A percentile compares a stretch with the other conserved stretches of the same genome.
Evolutionary conservation across 1,140 invertebrate genomes (phyloP).

Genomic region (Drosophila ogumai): DNA sequence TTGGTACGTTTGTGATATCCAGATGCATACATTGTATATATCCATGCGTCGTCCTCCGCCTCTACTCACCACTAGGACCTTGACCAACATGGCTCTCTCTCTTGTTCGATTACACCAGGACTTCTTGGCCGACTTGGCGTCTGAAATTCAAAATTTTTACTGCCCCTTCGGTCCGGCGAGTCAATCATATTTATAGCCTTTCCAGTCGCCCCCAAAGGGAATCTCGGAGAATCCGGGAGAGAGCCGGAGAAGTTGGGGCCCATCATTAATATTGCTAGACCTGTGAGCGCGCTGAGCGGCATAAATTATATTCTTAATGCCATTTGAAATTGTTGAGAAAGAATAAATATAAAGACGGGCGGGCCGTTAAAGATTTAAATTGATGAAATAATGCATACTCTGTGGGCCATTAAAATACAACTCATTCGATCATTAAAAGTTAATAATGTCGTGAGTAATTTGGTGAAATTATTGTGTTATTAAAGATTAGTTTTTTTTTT

Average conservation of each 20-base stretch:
- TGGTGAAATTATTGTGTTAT: background rate
- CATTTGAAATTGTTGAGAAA: conserved; percentile 65
- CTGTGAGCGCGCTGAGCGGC: conserved; percentile 57
- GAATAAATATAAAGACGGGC: conserved; percentile 46
- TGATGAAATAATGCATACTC: conserved; percentile 46
- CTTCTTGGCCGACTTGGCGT: conserved; percentile 25
- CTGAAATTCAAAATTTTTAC: conserved; percentile 67
- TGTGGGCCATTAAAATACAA: conserved; percentile 27
- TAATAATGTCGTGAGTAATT: conserved; percentile 10
- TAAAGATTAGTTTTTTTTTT: background rate
- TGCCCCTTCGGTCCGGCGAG: conserved; percentile 48
- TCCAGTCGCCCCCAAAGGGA: conserved; percentile 6
- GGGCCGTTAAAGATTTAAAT: conserved; percentile 12
- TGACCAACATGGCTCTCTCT: conserved; percentile 59
- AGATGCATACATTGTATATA: background rate
- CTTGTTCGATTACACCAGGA: conserved; percentile 3
- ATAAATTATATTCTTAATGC: conserved; percentile 81
- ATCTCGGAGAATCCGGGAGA: conserved; percentile 46
- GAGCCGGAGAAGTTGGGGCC: conserved; percentile 28
- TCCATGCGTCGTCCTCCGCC: background rate
- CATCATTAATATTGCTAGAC: conserved; percentile 69
- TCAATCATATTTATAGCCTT: conserved; percentile 83
- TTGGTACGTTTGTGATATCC: conserved; percentile 39
- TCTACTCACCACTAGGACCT: conserved; percentile 68
- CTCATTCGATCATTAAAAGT: conserved; percentile 8